phyloP scores from a whole-genome alignment of 2,797 vertebrate genomes.

The Premnoplex brunnescens region DNA sequence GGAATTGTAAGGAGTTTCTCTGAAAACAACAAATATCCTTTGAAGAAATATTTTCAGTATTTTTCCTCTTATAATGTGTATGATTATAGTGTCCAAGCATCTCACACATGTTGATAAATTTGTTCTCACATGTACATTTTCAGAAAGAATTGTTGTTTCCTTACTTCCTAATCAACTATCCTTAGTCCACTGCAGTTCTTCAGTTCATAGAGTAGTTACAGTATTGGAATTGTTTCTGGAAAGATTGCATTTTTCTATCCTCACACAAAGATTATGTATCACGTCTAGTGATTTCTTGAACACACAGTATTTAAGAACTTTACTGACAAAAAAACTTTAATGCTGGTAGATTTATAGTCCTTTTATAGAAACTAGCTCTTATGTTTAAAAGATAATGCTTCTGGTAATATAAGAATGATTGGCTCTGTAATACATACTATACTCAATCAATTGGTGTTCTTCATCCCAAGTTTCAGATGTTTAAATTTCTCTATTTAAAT shows the following conservation, averaged over 20 bases:
- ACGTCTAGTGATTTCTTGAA: neutral
- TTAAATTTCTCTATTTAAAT: neutral
- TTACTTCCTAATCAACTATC: neutral
- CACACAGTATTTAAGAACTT: neutral
- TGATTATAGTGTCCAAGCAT: neutral
- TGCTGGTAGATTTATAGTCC: neutral
- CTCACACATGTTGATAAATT: rapidly evolving
- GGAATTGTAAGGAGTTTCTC: neutral
- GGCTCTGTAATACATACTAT: neutral
- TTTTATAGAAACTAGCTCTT: neutral
- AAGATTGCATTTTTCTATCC: neutral
- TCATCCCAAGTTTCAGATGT: neutral
- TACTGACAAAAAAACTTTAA: neutral
- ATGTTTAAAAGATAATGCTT: neutral
- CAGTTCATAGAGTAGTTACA: neutral
- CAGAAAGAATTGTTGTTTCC: neutral
- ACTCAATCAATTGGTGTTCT: neutral
- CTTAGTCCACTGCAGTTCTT: neutral
- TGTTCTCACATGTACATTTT: neutral
- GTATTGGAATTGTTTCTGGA: neutral
- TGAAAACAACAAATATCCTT: neutral
- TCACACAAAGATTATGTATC: neutral
- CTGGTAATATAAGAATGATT: neutral
- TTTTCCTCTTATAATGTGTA: neutral
- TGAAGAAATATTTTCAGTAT: neutral